These are phyloP conservation scores for Phanerotoma sp. DNA, from an alignment of 2,888 invertebrate genomes.

Conservation along the genomic window DNA sequence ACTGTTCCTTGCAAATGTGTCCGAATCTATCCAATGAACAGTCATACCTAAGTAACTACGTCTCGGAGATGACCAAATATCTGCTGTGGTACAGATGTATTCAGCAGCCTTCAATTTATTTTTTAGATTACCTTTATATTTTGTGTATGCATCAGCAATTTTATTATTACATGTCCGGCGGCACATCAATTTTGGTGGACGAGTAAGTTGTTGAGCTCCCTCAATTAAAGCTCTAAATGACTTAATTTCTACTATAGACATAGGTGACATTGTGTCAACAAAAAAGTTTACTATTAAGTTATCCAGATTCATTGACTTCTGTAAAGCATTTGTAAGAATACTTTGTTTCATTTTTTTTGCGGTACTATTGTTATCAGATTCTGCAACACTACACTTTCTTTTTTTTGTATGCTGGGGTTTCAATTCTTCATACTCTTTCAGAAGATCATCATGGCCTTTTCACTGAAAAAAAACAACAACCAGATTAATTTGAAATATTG, in stretches of 20 bases:
- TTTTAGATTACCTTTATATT: constrained; percentile 3
- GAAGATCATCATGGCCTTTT: too few species aligned
- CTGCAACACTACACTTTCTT: too few species aligned
- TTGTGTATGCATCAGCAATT: constrained; percentile 4
- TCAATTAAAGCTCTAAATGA: constrained; percentile 10
- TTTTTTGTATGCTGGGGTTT: too few species aligned
- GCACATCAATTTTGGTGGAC: neutral
- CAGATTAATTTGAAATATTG: too few species aligned
- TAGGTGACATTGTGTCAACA: constrained; percentile 11
- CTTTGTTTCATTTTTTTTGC: too few species aligned
- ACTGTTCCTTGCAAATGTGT: constrained; percentile 29
- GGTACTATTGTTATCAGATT: too few species aligned
- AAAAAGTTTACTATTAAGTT: constrained; percentile 7
- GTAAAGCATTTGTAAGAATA: too few species aligned
- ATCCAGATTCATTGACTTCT: constrained; percentile 7
- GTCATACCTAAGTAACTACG: constrained; percentile 38
- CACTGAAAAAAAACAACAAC: too few species aligned
- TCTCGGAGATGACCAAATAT: constrained; percentile 36
- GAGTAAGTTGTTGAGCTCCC: constrained; percentile 6
- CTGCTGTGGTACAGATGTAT: constrained; percentile 32
- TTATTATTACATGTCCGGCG: too few species aligned
- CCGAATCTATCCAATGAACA: constrained; percentile 33
- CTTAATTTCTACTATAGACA: constrained; percentile 3
- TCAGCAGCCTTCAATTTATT: constrained; percentile 17
- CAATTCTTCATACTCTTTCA: too few species aligned